Base-by-base conservation (phyloP, 2,113 vertebrate genomes). In the Myrmecophaga tridactyla region DNA sequence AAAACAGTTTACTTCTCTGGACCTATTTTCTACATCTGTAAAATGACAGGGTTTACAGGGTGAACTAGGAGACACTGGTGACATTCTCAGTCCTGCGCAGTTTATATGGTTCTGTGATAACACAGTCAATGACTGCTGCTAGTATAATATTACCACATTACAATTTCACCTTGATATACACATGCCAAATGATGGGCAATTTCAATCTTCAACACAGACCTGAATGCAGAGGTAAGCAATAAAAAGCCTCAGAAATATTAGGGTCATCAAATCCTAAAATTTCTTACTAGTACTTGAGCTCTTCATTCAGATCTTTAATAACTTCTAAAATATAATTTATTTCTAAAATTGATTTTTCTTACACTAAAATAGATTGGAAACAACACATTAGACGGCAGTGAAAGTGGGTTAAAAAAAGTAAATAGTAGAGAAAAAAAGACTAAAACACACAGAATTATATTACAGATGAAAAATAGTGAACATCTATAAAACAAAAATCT, bases 221-320 rank as follows among this genome's bases (percentile, higher is more conserved):
- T 90, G 69, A 84, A 84, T 60, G 17, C 18, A 90, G 58, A 92
- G 58, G 1, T 67, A 91, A 81, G 53, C 51, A 92, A 86, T 43
- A 82, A 89, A 95, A 76, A 90, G 56, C 25, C 80, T 78, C 12
- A 95, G 46, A 95, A 92, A 96, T 62, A 92, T 39, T 86, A 95
- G 8, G n/a, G 70, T 43, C 75, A 89, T 53, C 6, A 89, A 89
- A 94, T 82, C 39, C 25, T 62, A 83, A 83, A 90, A 29, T 39
- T 86, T 78, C 36, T 90, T 91, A 84, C 14, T 86, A 51, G 89
- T 43, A 93, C 29, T 36, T 96, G 60, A 81, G 7, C 23, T 76
- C 65, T 89, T 93, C 39, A 39, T 41, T 81, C 10, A 13, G 25
- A 92, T 21, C 25, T 93, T 95, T 83, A 93, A 48, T 75, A 92